Base-by-base conservation (phyloP, 1,140 invertebrate species). In the Cecropterus lyciades region DNA sequence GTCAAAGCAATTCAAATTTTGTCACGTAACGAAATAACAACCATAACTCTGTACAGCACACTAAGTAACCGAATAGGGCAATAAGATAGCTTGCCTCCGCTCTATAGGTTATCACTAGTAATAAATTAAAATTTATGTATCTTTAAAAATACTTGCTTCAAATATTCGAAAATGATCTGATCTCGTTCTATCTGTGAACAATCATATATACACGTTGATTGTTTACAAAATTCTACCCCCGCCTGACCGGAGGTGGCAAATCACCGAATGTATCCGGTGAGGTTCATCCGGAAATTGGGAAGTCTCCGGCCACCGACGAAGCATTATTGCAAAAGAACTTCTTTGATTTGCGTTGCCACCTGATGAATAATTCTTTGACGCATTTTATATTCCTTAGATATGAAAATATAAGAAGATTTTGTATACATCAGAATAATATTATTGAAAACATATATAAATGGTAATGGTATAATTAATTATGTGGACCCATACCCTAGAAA, bases 221-320 rank as follows among this genome's bases (percentile, higher is more conserved):
- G 40, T 43, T 43, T 43, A 43, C 4, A 43, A 43, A 14, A 43
- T 6, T 6, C 40, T 1, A 14, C 0, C 6, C 40, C 40, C 40
- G 40, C 0, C 13, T 11, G 40, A 13, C 68, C 65, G 75, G 73
- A 75, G 65, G 73, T 77, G 75, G 69, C 76, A 75, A 80, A 74
- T 78, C 73, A 70, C 68, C 51, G 69, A 10, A 20, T 59, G 78
- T 74, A 74, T 82, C 69, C 74, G 70, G 52, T 43, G 70, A 60
- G 69, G 53, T 45, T 55, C 15, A 57, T 63, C 55, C 73, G 77
- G 73, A 80, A 73, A 74, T 80, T 78, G 77, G 73, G 72, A 71
- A 75, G 73, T 82, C 69, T 73, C 79, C 65, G 63, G 64, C 10
- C 40, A 24, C 9, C 69, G 69, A 30, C 72, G 46, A 16, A 52